Base-by-base conservation (phyloP, 2,888 invertebrate species). In the Clanis bilineata region DNA sequence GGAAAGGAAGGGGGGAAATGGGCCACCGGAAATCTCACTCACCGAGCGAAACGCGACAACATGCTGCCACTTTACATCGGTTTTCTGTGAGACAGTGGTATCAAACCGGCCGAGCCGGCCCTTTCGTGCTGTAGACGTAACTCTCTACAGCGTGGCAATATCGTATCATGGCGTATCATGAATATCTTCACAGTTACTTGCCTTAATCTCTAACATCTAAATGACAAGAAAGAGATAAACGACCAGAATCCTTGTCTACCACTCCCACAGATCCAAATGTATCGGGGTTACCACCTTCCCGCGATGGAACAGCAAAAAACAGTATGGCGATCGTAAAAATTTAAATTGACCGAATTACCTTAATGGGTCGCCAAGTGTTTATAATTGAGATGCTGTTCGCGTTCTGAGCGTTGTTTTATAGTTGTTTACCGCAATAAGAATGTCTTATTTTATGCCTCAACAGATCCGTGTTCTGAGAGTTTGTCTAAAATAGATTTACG, bases 331-430 rank as follows among this genome's bases (percentile, higher is more conserved):
- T 58, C 51, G 39, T 58, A 58, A 58, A 58, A 58, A 58, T 51
- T 58, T 58, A 51, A 58, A 58, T 58, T 58, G 58, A 51, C 25
- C 58, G 41, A 58, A 58, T 58, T 58, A 58, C 51, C 58, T 25
- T 51, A 39, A 58, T 58, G 58, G 39, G 47, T 38, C 58, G 51
- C 51, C 25, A 58, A 58, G 58, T 58, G 58, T 23, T 51, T 18
- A 58, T 58, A 58, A 58, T 58, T 51, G 58, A 51, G 36, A 57
- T 39, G 58, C 58, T 28, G 38, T 38, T 18, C 38, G 47, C 47
- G 58, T 51, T n/a, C 21, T 51, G 25, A 12, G 10, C 18, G 36
- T 10, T 15, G 57, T 57, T 57, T 44, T 38, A 47, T 23, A 57
- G 15, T 38, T 57, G 32, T 57, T 57, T 15, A 36, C 22, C 23